Conservation (phyloP, 2,888 invertebrate genomes). For the Neocrepidodera transversa region DNA sequence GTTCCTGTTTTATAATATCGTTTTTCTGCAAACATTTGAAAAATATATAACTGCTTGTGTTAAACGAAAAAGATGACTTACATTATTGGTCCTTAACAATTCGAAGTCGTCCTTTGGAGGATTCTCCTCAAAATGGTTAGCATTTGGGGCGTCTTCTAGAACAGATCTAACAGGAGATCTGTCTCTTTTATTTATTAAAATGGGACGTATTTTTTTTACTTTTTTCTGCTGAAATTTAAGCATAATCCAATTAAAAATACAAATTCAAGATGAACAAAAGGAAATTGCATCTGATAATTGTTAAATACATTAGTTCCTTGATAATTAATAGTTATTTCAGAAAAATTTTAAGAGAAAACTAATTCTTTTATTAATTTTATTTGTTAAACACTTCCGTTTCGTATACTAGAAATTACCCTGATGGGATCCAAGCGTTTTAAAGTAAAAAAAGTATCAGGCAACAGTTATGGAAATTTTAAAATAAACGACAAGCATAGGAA, state of each 20-base stretch:
- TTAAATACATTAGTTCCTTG: no score
- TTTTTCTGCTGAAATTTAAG: constrained; percentile 62
- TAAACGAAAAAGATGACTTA: no score
- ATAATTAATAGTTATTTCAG: no score
- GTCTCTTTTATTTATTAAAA: constrained; percentile 74
- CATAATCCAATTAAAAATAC: constrained; percentile 7
- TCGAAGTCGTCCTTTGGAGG: constrained; percentile 83
- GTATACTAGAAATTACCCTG: no score
- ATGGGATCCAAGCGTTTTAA: no score
- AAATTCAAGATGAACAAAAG: no score
- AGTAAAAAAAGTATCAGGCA: no score
- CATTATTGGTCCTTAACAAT: constrained; percentile 62
- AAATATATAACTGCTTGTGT: not conserved
- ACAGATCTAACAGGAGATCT: constrained; percentile 65
- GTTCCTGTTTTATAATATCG: constrained; percentile 38
- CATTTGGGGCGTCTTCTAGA: constrained; percentile 59
- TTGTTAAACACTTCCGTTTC: no score
- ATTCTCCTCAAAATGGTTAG: constrained; percentile 80
- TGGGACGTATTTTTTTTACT: constrained; percentile 76
- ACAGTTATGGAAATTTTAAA: not conserved
- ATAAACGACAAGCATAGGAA: not conserved
- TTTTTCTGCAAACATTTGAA: constrained; percentile 35
- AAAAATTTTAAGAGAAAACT: no score
- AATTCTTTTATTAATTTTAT: no score
- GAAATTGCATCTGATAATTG: no score